phyloP scores from a whole-genome alignment of 2,888 invertebrate genomes.

The Oxyteleia sp. region DNA sequence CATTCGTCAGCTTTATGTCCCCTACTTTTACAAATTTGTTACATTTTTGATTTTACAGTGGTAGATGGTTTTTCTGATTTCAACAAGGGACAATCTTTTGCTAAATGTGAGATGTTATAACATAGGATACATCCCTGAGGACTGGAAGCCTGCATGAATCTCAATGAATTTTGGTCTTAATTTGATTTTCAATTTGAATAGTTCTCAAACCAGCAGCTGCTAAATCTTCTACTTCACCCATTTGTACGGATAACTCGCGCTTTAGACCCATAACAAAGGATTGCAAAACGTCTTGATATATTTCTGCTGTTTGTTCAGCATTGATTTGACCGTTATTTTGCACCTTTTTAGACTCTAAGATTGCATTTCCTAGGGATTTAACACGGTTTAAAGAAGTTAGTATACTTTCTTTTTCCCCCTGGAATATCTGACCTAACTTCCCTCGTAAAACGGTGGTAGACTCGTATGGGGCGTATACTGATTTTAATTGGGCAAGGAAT shows the following conservation, averaged over 20 bases:
- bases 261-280: constrained; percentile 2
- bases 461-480: no score
- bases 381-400: neutral
- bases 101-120: no score
- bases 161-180: neutral
- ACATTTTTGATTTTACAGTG: no score
- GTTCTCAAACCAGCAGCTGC: constrained; percentile 1
- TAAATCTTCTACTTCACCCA: no score
- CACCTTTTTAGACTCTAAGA: neutral
- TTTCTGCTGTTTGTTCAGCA: constrained; percentile 1
- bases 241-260: neutral
- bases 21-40: no score
- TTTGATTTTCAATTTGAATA: neutral
- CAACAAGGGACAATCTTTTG: no score
- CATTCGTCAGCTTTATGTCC: no score
- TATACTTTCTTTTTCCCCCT: neutral
- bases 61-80: no score
- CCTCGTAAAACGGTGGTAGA: no score
- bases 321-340: neutral
- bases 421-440: neutral
- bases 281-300: neutral
- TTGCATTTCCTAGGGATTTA: neutral
- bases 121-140: no score
- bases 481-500: no score
- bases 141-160: no score